Conservation (phyloP, 2,797 vertebrate genomes). For the Chiroxiphia lanceolata region DNA sequence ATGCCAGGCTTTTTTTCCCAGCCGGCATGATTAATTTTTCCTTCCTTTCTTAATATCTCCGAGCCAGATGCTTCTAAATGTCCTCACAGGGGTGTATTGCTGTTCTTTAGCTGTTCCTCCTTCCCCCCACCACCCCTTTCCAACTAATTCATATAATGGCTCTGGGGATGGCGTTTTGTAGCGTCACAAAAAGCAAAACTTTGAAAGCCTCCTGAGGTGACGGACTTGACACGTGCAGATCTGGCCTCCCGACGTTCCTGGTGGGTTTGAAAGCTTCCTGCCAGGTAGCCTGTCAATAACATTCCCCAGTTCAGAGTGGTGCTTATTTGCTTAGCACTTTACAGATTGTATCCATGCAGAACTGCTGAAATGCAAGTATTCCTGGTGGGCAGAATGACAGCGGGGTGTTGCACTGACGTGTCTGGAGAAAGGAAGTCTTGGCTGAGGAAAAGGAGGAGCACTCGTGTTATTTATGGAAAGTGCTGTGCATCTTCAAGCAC, state of each 20-base stretch:
- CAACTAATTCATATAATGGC: conserved; percentile 85
- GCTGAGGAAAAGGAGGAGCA: not conserved
- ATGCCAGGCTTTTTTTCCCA: conserved; percentile 50
- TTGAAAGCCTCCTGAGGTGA: conserved; percentile 45
- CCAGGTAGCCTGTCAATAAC: conserved; percentile 30
- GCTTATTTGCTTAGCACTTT: conserved; percentile 47
- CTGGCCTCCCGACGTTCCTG: not conserved
- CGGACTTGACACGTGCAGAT: conserved; percentile 7
- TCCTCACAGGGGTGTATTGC: conserved; percentile 77
- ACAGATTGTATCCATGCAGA: conserved; percentile 32
- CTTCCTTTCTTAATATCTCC: conserved; percentile 86
- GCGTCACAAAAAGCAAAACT: conserved; percentile 36
- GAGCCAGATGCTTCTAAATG: conserved; percentile 69
- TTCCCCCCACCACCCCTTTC: not conserved
- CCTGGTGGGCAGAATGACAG: not conserved
- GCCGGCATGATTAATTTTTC: conserved; percentile 74
- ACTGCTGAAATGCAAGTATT: conserved; percentile 48
- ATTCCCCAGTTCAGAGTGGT: not conserved
- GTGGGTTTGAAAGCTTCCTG: conserved; percentile 11
- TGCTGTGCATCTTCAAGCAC: not conserved
- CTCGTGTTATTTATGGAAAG: not conserved
- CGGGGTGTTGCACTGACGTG: not conserved
- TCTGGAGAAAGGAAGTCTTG: not conserved
- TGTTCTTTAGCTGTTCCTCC: conserved; percentile 65
- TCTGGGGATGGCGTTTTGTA: conserved; percentile 78